Conservation (phyloP, 1,140 invertebrate species). For the Micrasema longulum region DNA sequence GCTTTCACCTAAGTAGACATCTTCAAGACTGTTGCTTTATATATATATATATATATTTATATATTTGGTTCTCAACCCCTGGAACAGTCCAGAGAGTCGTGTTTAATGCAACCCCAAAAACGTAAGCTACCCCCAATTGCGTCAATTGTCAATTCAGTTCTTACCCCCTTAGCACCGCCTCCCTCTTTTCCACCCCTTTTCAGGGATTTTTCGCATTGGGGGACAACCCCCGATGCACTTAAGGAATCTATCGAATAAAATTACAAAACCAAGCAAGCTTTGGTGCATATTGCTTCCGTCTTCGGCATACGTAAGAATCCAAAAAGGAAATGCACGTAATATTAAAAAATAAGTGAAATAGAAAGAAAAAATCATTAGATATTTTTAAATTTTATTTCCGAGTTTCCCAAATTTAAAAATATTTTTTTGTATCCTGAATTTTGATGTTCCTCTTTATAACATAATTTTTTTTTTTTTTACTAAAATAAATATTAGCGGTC, state of each 20-base stretch:
- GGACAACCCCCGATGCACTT: conserved; percentile 48
- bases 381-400: no score
- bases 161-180: conserved; percentile 19
- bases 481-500: no score
- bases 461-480: no score
- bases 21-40: no score
- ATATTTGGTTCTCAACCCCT: neutral
- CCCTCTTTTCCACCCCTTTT: neutral
- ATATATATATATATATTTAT: neutral
- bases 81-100: conserved; percentile 18
- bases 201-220: conserved; percentile 5
- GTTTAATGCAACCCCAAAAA: conserved; percentile 55
- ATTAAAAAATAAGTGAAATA: no score
- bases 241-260: conserved; percentile 46
- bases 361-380: no score
- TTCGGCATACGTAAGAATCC: conserved; percentile 2
- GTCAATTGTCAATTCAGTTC: conserved; percentile 55
- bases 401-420: no score
- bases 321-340: neutral
- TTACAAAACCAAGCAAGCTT: conserved; percentile 27
- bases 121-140: conserved; percentile 55
- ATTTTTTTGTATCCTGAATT: no score
- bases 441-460: no score
- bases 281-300: conserved; percentile 34
- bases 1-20: no score